Evolutionary conservation across 2,113 vertebrate genomes (phyloP), one percentile per base, ranked within the genome.

Genomic region (Callopanchax toddi): DNA sequence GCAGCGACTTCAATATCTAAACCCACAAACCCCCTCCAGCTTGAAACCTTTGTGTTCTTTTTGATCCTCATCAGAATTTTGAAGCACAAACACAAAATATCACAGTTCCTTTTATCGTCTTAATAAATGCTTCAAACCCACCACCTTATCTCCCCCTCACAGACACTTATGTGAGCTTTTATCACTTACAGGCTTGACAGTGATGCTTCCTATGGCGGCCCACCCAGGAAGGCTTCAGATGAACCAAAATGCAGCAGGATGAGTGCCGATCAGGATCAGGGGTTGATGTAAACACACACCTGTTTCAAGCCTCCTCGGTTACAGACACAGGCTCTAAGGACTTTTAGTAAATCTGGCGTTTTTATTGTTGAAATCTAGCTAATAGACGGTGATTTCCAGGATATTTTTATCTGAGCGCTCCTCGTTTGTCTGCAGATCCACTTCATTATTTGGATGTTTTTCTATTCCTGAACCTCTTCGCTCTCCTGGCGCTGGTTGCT

Each of bases 51-150:
- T 16, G 22, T 45, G 29, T 48, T 34, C 29, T 15, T 62, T 62
- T 44, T 62, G 45, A 76, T 76, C 60, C 60, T 56, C 13, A 39
- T 64, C 50, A 43, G 40, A 57, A 64, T 48, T 61, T 50, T 60
- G 15, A 63, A 16, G 36, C 21, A 29, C 44, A 44, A 20, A 53
- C 10, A 5, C 4, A 32, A 32, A 32, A 32, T 32, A 20, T 16
- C 13, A 60, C 40, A 51, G 18, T 18, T 46, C 22, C 25, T 62
- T 56, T 72, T 37, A 61, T 59, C 45, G 36, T 66, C 54, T 58
- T 15, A 32, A 43, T 51, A 70, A 70, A 56, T n/a, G 20, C 49
- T 48, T 61, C 34, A 49, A 57, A 62, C 18, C 7, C 29, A 23
- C 49, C 48, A 36, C 46, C 29, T 57, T 11, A 60, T 62, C 60